phyloP scores from a whole-genome alignment of 2,797 vertebrate genomes.

The Neomorphus geoffroyi region DNA sequence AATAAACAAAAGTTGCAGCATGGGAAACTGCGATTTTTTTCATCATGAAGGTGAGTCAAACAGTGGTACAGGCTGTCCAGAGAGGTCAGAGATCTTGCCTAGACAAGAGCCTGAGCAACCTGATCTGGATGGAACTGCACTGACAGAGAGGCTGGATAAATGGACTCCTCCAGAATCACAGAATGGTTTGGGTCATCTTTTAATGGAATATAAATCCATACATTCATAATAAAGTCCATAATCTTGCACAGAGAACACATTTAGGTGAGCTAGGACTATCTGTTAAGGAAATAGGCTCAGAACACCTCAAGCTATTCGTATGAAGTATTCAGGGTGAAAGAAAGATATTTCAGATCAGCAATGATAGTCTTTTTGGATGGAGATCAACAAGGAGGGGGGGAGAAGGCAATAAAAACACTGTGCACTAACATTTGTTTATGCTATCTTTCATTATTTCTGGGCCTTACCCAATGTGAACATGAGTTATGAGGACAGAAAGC shows the following conservation, averaged over 20 bases:
- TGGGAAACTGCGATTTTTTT: background rate
- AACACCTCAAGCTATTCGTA: background rate
- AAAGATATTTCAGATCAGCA: background rate
- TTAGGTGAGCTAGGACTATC: background rate
- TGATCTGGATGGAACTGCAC: background rate
- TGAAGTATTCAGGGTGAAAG: background rate
- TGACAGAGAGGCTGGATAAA: background rate
- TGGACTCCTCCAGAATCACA: background rate
- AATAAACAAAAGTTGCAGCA: background rate
- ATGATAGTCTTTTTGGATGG: background rate
- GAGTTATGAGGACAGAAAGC: background rate
- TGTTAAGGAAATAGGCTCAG: background rate
- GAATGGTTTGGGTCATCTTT: background rate
- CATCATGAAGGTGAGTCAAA: background rate
- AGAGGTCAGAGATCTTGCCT: background rate
- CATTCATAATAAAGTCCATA: no score
- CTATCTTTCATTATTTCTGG: background rate
- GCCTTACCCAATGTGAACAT: background rate
- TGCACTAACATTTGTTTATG: background rate
- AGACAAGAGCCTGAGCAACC: background rate
- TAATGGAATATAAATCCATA: no score
- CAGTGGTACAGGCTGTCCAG: background rate
- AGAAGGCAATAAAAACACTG: background rate
- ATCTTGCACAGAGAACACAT: background rate
- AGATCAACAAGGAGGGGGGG: background rate